Evolutionary conservation across 2,888 invertebrate genomes (phyloP).

Genomic region (Trachelus iudaicus): DNA sequence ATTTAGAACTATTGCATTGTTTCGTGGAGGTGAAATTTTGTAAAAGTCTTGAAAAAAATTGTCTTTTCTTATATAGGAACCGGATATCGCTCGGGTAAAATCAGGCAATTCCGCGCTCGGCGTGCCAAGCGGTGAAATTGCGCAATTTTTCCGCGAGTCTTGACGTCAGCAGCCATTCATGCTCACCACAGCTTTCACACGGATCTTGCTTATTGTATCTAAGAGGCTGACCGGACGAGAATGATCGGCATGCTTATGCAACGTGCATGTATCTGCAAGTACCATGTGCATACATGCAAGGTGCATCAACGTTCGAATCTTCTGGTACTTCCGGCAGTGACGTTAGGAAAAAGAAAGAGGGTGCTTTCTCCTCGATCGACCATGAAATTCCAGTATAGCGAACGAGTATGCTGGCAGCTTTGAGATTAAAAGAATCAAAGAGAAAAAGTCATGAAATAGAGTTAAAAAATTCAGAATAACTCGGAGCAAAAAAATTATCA

Average conservation of each 20-base stretch:
- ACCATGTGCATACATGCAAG: not conserved
- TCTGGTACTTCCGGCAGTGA: not conserved
- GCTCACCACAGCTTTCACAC: slow-evolving; percentile 59
- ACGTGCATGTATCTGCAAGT: not conserved
- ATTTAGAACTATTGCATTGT: not conserved
- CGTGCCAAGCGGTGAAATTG: slow-evolving; percentile 54
- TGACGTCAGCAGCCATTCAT: slow-evolving; percentile 63
- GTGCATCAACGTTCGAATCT: not conserved
- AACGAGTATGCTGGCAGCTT: not conserved
- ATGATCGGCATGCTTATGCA: not conserved
- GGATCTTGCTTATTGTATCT: slow-evolving; percentile 57
- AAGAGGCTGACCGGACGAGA: slow-evolving; percentile 29
- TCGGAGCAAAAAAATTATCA: not conserved
- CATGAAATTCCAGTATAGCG: not conserved
- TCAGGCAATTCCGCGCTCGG: slow-evolving; percentile 27
- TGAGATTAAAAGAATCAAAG: not conserved
- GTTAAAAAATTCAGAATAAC: not conserved
- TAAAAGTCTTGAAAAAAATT: not conserved
- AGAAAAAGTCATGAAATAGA: too few relatives aligned
- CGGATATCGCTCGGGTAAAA: not conserved
- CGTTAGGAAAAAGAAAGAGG: not conserved
- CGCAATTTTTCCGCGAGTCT: slow-evolving; percentile 60
- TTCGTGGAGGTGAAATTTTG: not conserved
- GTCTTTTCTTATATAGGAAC: not conserved
- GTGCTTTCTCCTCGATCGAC: not conserved